Conservation (phyloP, 1,140 invertebrate genomes). For the Drosophila oshimai region DNA sequence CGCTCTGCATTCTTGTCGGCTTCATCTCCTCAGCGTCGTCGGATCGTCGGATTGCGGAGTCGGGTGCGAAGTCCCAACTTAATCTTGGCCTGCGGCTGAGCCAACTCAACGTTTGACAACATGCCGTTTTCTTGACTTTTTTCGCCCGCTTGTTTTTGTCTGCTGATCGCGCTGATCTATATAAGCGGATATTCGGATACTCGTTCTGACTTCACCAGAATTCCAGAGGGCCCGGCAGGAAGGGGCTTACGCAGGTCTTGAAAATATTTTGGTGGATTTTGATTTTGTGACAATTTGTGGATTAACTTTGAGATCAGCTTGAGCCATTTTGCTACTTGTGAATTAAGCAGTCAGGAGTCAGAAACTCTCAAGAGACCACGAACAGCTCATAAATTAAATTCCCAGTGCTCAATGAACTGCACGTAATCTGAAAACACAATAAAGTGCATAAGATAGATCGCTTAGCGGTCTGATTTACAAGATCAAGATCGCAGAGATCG, state of each 20-base stretch:
- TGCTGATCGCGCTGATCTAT: constrained; percentile 62
- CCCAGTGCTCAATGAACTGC: neutral
- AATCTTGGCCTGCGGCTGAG: constrained; percentile 71
- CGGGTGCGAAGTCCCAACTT: constrained; percentile 19
- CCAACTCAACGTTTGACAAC: constrained; percentile 73
- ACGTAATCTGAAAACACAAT: too few relatives aligned
- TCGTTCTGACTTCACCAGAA: constrained; percentile 48
- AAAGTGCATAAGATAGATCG: neutral
- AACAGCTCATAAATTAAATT: neutral
- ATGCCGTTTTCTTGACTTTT: constrained; percentile 62
- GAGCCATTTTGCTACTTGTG: constrained; percentile 13
- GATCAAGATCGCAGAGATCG: constrained; percentile 43
- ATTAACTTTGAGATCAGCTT: constrained; percentile 59
- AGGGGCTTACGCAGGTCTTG: constrained; percentile 31
- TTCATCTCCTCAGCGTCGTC: neutral
- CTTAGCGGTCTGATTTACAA: constrained; percentile 21
- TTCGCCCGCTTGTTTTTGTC: constrained; percentile 22
- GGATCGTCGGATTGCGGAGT: too few relatives aligned
- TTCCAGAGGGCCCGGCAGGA: neutral
- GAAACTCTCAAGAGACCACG: neutral
- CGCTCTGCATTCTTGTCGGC: neutral
- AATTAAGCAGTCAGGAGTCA: constrained; percentile 18
- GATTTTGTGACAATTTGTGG: constrained; percentile 77
- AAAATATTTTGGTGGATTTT: constrained; percentile 76
- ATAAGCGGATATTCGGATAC: constrained; percentile 65